These are phyloP conservation scores for Forbesichthys papilliferus DNA, from an alignment of 2,113 vertebrate genomes.

Conservation along the genomic window DNA sequence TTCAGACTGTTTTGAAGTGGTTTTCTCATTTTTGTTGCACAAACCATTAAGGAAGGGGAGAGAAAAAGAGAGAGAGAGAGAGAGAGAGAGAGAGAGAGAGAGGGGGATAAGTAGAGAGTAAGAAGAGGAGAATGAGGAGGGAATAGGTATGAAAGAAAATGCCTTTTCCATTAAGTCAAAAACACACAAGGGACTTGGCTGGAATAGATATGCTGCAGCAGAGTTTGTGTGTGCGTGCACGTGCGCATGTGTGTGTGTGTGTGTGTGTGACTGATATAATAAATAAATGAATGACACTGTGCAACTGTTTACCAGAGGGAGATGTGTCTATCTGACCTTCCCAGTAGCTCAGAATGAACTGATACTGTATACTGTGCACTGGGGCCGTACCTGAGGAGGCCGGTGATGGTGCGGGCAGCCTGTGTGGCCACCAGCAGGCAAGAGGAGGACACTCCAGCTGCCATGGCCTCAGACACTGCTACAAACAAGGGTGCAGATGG, in stretches of 20 bases:
- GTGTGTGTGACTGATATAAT: not conserved
- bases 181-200: no score
- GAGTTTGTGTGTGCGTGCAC: not conserved
- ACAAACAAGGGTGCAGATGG: slow-evolving; percentile 77
- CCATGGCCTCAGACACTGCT: slow-evolving; percentile 77
- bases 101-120: not conserved
- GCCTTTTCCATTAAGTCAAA: no score
- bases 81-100: not conserved
- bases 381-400: slow-evolving; percentile 79
- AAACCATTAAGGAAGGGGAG: no score
- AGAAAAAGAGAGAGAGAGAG: not conserved
- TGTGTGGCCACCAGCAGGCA: slow-evolving; percentile 83
- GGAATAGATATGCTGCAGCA: not conserved
- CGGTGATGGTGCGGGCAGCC: slow-evolving; percentile 76
- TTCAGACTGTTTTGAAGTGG: no score
- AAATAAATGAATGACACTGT: no score
- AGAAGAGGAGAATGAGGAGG: not conserved
- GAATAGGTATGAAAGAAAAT: not conserved
- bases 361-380: not conserved
- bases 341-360: no score
- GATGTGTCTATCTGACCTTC: no score
- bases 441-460: slow-evolving; percentile 78
- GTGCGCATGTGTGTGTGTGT: slow-evolving; percentile 1
- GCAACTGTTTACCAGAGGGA: not conserved
- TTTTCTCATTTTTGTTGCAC: no score